Evolutionary conservation across 1,140 invertebrate genomes (phyloP), one percentile per base, ranked within the genome.

Genomic region (Drosophila lacertosa): DNA sequence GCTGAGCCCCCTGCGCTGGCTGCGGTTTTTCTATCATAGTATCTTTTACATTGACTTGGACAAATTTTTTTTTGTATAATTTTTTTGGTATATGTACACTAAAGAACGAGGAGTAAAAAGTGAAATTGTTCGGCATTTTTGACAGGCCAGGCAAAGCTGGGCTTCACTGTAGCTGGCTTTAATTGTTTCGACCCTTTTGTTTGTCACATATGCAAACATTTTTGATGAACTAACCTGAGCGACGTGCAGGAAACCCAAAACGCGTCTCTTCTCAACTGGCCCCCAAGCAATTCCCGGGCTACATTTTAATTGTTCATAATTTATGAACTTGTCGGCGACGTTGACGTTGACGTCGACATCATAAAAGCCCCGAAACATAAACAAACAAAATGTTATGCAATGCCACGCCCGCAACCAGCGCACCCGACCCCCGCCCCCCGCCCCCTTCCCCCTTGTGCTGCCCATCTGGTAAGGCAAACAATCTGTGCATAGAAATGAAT

Each of bases 231-330:
- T 15, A 9, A 33, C 33, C 26, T 7, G 22, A 32, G 13, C 2
- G 15, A 5, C 35, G 37, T 7, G 37, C 53, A 29, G 22, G 37
- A 18, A 42, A 22, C 37, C 54, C 54, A 18, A 57, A 26, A 26
- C 7, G 0, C 7, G 7, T 26, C 24, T 26, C 24, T 26, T 15
- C n/a, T 13, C 11, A 24, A 6, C 11, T 26, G 20, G 29, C 22
- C 55, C 35, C 13, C 32, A 48, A 26, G n/a, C 16, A 35, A 44
- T 37, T 66, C 47, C 18, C 55, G 32, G 50, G 10, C 18, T 22
- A 60, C 37, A 45, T 53, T 63, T 66, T 39, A 55, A 73, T 57
- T 68, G 73, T 76, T 78, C 55, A 62, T 57, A 73, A 73, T 75
- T 71, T 55, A 77, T 71, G 57, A 75, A 71, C 59, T 63, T 57